Base-by-base conservation (phyloP, 2,797 vertebrate species). In the Cephalopachus bancanus region DNA sequence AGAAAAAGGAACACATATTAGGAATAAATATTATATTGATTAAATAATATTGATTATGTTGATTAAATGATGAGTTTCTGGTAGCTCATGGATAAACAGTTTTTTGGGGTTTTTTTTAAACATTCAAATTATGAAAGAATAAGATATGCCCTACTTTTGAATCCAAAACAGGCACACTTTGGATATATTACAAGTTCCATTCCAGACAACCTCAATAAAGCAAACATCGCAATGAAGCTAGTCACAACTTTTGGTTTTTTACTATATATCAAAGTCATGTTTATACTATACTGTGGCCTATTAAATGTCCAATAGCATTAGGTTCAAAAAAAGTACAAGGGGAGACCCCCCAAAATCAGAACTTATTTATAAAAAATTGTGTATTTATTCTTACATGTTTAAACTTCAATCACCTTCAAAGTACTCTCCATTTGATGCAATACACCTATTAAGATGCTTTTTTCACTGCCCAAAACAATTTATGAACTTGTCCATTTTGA, bases 1-100 rank as follows among this genome's bases (percentile, higher is more conserved):
- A 4, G 76, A 55, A 85, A 76, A 6, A 89, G 93, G 91, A 93
- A 78, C 5, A 67, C 14, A 57, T 37, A 95, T 59, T 76, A 91
- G 26, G 49, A 67, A 71, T 15, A 76, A 37, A 83, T 72, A 95
- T 55, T 79, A 44, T 4, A 4, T 44, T 44, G 44, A 44, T 44
- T 44, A 44, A 28, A 85, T 67, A n/a, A n/a, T n/a, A n/a, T n/a
- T n/a, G n/a, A n/a, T n/a, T n/a, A 44, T 4, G 44, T 44, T 44
- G 44, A 44, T 44, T 44, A 44, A 28, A 85, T 67, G n/a, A 62
- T 7, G 24, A 12, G 6, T 62, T 12, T 69, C 30, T 81, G 44
- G 12, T 65, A 92, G 69, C 9, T 57, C 59, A 12, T 74, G 44
- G 55, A 79, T n/a, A 5, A 83, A 57, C 9, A 30, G 2, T 28